Evolutionary conservation across 2,113 vertebrate species (phyloP).

Genomic region (Prietella phreatophila): DNA sequence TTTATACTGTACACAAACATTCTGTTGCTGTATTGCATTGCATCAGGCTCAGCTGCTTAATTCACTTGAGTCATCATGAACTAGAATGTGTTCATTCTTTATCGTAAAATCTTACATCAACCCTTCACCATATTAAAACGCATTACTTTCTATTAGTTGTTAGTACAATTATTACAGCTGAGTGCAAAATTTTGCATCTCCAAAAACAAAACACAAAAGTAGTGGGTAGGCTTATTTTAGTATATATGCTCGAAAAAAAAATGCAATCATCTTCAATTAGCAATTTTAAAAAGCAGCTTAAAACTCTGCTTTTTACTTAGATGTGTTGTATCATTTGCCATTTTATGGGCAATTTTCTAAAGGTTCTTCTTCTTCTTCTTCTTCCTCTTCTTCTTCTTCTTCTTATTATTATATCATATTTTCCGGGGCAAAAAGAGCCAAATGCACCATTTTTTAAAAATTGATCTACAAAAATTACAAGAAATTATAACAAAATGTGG

Average conservation of each 20-base stretch:
- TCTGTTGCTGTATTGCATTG: background rate
- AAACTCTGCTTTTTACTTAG: background rate
- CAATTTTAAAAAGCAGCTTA: background rate
- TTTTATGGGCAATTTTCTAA: background rate
- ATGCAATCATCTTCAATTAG: background rate
- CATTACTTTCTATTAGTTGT: background rate
- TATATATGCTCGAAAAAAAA: background rate
- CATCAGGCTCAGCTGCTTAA: background rate
- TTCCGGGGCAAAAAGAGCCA: background rate
- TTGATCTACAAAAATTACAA: background rate
- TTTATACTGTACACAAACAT: background rate
- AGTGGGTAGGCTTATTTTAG: background rate
- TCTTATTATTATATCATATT: background rate
- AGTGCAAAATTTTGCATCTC: background rate
- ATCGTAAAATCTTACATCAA: background rate
- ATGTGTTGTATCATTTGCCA: background rate
- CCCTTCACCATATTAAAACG: background rate
- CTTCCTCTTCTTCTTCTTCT: too few relatives aligned
- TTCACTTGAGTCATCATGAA: constrained; percentile 28
- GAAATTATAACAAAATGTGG: too few relatives aligned
- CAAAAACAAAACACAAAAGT: background rate
- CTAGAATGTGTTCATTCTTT: background rate
- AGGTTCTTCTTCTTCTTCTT: too few relatives aligned
- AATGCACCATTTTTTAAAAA: background rate
- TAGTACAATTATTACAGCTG: background rate